phyloP scores from a whole-genome alignment of 2,888 invertebrate genomes.

The Unio pictorum region DNA sequence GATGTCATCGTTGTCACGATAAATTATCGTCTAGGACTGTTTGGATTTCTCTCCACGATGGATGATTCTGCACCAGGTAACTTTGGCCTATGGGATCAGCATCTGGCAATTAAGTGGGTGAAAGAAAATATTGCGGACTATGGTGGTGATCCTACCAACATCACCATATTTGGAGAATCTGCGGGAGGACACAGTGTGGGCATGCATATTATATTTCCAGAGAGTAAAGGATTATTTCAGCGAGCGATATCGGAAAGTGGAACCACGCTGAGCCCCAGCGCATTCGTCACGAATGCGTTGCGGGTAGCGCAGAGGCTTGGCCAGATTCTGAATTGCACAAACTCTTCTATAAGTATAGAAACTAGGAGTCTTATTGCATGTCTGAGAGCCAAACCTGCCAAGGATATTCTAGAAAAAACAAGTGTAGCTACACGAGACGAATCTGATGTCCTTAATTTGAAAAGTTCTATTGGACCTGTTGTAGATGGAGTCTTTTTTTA shows the following conservation, averaged over 20 bases:
- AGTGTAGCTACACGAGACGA: not conserved
- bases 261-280: conserved; percentile 81
- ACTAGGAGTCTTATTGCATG: conserved; percentile 13
- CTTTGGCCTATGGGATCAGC: conserved; percentile 49
- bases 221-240: conserved; percentile 37
- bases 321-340: conserved; percentile 18
- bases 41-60: conserved; percentile 46
- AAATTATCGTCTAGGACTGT: conserved; percentile 47
- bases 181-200: conserved; percentile 47
- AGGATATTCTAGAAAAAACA: conserved; percentile 17
- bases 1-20: conserved; percentile 49
- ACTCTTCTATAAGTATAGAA: not conserved
- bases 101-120: conserved; percentile 46
- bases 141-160: conserved; percentile 42
- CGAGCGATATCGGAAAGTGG: conserved; percentile 50
- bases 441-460: conserved; percentile 4
- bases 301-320: conserved; percentile 17
- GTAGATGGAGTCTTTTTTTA: conserved; percentile 34
- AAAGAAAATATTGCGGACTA: conserved; percentile 41
- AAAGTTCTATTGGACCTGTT: conserved; percentile 26
- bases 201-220: conserved; percentile 31
- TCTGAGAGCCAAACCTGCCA: conserved; percentile 15
- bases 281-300: conserved; percentile 21
- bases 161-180: conserved; percentile 50
- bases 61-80: conserved; percentile 34